Evolutionary conservation across 2,888 invertebrate species (phyloP).

Genomic region (Pristionchus mayeri): DNA sequence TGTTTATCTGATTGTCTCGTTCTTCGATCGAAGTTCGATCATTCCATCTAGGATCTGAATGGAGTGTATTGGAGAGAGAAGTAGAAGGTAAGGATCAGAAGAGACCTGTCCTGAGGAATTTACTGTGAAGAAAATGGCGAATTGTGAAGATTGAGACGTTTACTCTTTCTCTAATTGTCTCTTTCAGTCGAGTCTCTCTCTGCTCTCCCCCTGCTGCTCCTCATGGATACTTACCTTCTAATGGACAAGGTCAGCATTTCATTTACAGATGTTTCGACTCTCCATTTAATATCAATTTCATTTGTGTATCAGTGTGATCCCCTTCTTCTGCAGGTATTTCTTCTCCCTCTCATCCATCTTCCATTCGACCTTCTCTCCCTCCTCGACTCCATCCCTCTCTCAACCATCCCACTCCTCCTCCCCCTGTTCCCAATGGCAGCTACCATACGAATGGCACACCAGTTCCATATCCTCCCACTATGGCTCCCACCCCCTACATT

Average conservation of each 20-base stretch:
- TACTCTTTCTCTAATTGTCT: neutral
- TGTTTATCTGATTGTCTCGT: too few relatives aligned
- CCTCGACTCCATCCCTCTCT: neutral
- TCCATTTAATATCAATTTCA: neutral
- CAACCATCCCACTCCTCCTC: too few relatives aligned
- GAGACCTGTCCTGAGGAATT: too few relatives aligned
- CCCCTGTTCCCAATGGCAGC: neutral
- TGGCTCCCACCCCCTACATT: neutral
- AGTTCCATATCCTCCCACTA: neutral
- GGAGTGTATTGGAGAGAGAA: too few relatives aligned
- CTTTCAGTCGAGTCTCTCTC: slow-evolving; percentile 9
- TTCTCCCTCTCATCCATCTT: neutral
- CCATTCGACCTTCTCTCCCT: neutral
- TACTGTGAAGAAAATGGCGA: neutral
- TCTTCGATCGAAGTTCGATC: too few relatives aligned
- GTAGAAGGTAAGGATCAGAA: too few relatives aligned
- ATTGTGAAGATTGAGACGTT: neutral
- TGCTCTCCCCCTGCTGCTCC: neutral
- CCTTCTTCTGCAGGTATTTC: neutral
- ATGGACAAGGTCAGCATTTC: neutral
- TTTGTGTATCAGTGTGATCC: too few relatives aligned
- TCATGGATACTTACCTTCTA: neutral
- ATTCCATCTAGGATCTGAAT: too few relatives aligned
- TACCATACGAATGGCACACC: neutral
- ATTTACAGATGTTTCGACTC: neutral